These are phyloP conservation scores for Papilio elwesi DNA, from an alignment of 2,888 invertebrate genomes.

Conservation along the genomic window DNA sequence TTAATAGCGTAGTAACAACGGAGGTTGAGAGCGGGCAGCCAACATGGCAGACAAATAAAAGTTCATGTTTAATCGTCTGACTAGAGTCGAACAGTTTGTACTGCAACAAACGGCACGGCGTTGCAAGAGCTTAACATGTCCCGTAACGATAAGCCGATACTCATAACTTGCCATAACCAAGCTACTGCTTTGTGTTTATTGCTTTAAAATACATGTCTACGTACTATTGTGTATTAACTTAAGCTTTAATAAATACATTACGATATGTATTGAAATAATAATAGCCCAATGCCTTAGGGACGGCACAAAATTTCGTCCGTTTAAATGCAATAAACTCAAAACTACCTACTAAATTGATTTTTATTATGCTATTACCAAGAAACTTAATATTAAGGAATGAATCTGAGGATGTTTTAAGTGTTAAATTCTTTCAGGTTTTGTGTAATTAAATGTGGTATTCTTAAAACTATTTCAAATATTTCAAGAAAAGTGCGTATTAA, in stretches of 20 bases:
- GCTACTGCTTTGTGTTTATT: slow-evolving; percentile 19
- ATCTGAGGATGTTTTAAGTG: too few relatives aligned
- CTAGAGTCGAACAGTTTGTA: slow-evolving; percentile 28
- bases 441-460: too few relatives aligned
- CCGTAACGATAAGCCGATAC: slow-evolving; percentile 22
- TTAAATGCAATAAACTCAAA: too few relatives aligned
- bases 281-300: too few relatives aligned
- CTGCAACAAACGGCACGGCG: slow-evolving; percentile 28
- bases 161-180: slow-evolving; percentile 17
- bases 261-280: too few relatives aligned
- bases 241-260: not conserved
- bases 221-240: not conserved
- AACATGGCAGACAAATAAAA: slow-evolving; percentile 36
- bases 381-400: too few relatives aligned
- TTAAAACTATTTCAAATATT: too few relatives aligned
- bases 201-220: not conserved
- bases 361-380: too few relatives aligned
- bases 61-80: slow-evolving; percentile 32
- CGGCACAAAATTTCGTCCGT: too few relatives aligned
- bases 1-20: slow-evolving; percentile 4
- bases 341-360: too few relatives aligned
- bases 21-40: not conserved
- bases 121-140: slow-evolving; percentile 31
- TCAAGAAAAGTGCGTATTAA: too few relatives aligned
- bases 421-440: too few relatives aligned